Evolutionary conservation across 2,797 vertebrate species (phyloP), one percentile per base, ranked within the genome.

Genomic region (Menidia menidia): DNA sequence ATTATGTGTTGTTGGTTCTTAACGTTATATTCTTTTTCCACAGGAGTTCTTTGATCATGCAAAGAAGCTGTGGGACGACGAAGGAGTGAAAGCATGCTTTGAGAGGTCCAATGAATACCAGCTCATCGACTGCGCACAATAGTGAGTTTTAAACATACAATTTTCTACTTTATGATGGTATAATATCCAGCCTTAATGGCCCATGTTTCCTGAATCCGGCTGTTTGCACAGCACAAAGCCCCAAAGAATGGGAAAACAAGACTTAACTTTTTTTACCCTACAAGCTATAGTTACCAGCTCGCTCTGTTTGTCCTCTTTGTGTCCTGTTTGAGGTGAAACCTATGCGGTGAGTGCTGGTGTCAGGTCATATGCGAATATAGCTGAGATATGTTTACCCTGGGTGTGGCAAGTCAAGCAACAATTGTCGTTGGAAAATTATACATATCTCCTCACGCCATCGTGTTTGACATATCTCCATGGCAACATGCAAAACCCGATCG

Each of bases 31-130:
- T 35, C 54, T 48, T 65, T 68, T 39, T 60, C 58, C 58, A 64
- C 90, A 99, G 98, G 98, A 99, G 88, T 99, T 99, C 95, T 99
- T 99, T 73, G 97, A 98, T 87, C 97, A 99, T 0, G 97, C 97
- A 78, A 98, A 99, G 95, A 98, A 97, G 87, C 96, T 99, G 71
- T 99, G 98, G 98, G 96, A 98, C 43, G 98, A 99, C n/a, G 98
- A 99, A 89, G 98, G 98, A 6, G 97, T 99, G 80, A 99, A 98
- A 91, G 97, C 97, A 0, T 99, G 98, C 91, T 99, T 97, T 1
- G 97, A 99, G 92, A 97, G 98, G 83, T 98, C 97, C 75, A 99
- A 99, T 0, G 98, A 99, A 62, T 99, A 99, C 92, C 98, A 99
- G 76, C 96, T 99, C 88, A 99, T 99, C 72, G 97, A 99, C 94